Evolutionary conservation across 2,797 vertebrate genomes (phyloP), one percentile per base, ranked within the genome.

Genomic region (Hoplostethus mediterraneus): DNA sequence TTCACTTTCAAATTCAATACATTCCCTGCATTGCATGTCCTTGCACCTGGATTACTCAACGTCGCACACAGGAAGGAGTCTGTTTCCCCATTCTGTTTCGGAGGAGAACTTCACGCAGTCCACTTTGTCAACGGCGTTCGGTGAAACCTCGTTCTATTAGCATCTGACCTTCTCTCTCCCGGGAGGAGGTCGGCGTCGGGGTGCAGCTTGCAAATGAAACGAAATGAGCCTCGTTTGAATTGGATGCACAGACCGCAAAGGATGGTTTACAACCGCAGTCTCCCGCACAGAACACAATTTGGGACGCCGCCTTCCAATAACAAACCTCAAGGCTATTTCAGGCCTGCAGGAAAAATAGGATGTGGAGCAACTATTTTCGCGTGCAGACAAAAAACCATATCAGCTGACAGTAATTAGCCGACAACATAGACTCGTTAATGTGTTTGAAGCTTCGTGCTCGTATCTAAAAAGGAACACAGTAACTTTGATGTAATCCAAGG

Each of bases 361-460:
- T 67, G 38, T 31, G 9, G 57, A 67, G 48, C 11, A 6, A 65
- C 16, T 55, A 62, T 70, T 58, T 73, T 6, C 49, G 45, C 1
- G 28, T 9, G 16, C 58, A 59, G 38, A 62, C 55, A 21, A 71
- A 74, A 78, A 70, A 31, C 11, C 0, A 2, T 45, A 62, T 81
- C 73, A 67, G 73, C 67, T 74, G 78, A 64, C 7, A 3, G 63
- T 74, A 81, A 83, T 76, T 83, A 86, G 73, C 48, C 13, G 12
- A 81, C 75, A 80, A 69, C 72, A 80, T 54, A 28, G 30, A 33
- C 78, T 79, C 81, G 68, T 81, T 74, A 83, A 49, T 66, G 62
- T 21, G 70, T 81, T 67, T 63, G 70, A 73, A 63, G 63, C 67
- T 21, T 28, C 31, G 62, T 48, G 42, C 61, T 59, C 58, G 33